phyloP scores from a whole-genome alignment of 2,113 vertebrate species.

The Phodopus roborovskii region DNA sequence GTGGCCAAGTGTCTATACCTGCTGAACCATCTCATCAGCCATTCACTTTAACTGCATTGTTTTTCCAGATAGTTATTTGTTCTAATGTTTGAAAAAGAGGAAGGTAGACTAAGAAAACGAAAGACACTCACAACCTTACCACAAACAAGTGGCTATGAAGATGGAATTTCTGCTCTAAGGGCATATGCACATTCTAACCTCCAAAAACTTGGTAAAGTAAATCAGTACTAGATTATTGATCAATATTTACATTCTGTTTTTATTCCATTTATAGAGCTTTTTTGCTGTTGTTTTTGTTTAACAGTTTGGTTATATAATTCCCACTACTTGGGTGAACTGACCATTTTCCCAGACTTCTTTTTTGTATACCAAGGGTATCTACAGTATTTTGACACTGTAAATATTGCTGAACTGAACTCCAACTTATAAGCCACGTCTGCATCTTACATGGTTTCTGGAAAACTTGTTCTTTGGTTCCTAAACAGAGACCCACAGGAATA shows the following conservation, averaged over 20 bases:
- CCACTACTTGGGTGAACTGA: neutral
- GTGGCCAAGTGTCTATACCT: neutral
- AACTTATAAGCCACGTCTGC: neutral
- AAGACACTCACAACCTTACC: neutral
- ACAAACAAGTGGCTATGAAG: neutral
- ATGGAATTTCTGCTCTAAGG: neutral
- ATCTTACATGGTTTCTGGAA: conserved; percentile 4
- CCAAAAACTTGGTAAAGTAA: neutral
- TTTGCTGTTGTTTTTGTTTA: neutral
- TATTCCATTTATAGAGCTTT: neutral
- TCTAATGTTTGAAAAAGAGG: neutral
- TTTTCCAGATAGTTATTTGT: neutral
- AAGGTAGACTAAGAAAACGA: neutral
- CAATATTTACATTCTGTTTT: neutral
- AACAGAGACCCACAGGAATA: neutral
- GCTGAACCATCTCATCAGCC: neutral
- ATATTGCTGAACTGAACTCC: neutral
- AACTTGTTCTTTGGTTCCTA: neutral
- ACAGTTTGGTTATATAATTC: neutral
- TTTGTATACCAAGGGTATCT: neutral
- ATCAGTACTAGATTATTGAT: neutral
- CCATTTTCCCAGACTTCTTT: neutral
- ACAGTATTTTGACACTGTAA: neutral
- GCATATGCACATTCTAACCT: neutral
- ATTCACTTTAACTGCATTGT: neutral